Conservation (phyloP, 2,113 vertebrate genomes). For the Mobula hypostoma region DNA sequence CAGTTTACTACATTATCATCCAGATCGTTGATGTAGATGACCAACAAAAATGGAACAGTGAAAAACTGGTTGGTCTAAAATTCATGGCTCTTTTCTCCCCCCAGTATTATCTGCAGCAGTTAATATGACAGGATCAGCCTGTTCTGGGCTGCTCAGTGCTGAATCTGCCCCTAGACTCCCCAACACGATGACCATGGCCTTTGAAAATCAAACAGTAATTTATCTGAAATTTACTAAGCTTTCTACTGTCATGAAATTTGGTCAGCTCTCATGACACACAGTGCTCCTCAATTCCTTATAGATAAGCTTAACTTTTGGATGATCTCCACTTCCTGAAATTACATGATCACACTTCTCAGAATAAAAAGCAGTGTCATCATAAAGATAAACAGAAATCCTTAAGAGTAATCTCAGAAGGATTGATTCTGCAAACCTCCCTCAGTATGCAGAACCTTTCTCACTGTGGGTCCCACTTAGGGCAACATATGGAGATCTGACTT, state of each 20-base stretch:
- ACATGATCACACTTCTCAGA: neutral
- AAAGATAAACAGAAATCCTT: conserved; percentile 8
- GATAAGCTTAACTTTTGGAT: conserved; percentile 20
- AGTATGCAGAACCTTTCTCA: neutral
- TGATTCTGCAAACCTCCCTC: neutral
- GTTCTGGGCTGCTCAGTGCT: neutral
- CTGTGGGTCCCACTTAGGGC: neutral
- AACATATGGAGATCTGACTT: neutral
- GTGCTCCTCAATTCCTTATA: neutral
- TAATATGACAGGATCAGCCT: neutral
- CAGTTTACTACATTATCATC: no score
- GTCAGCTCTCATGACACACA: neutral
- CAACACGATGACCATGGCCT: neutral
- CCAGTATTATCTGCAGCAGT: neutral
- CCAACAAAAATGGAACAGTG: neutral
- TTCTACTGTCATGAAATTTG: neutral
- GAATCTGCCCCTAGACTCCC: neutral
- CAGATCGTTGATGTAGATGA: no score
- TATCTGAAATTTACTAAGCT: neutral
- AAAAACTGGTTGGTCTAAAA: neutral
- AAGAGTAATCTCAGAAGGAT: neutral
- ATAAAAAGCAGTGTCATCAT: neutral
- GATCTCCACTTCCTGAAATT: neutral
- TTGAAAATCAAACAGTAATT: conserved; percentile 24
- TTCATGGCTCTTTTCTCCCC: neutral